phyloP scores from a whole-genome alignment of 2,888 invertebrate genomes.

The Calephelis perditalis region DNA sequence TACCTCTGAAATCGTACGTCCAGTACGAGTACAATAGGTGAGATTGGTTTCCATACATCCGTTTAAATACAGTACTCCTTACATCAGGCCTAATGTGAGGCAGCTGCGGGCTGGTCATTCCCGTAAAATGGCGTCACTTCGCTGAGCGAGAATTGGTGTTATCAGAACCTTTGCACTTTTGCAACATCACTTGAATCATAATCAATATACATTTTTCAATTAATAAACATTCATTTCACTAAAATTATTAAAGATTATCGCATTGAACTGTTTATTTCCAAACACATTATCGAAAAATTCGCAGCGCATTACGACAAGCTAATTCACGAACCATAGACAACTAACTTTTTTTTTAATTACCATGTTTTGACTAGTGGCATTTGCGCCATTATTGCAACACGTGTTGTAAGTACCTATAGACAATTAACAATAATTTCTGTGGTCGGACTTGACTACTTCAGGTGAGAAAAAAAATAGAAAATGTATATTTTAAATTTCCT shows the following conservation, averaged over 20 bases:
- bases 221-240: slow-evolving; percentile 42
- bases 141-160: slow-evolving; percentile 69
- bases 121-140: slow-evolving; percentile 79
- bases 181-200: slow-evolving; percentile 48
- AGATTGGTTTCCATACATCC: slow-evolving; percentile 73
- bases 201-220: slow-evolving; percentile 51
- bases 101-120: slow-evolving; percentile 78
- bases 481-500: too few relatives aligned
- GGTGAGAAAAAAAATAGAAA: too few relatives aligned
- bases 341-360: slow-evolving; percentile 40
- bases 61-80: slow-evolving; percentile 66
- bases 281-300: slow-evolving; percentile 63
- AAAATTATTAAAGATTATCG: slow-evolving; percentile 47
- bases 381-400: slow-evolving; percentile 36
- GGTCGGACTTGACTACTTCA: too few relatives aligned
- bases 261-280: slow-evolving; percentile 68
- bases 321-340: slow-evolving; percentile 68
- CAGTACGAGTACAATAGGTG: slow-evolving; percentile 72
- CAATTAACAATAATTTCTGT: slow-evolving; percentile 16
- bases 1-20: slow-evolving; percentile 76
- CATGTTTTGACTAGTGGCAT: slow-evolving; percentile 37
- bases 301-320: slow-evolving; percentile 69
- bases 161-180: slow-evolving; percentile 56
- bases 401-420: slow-evolving; percentile 46
- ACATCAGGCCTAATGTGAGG: slow-evolving; percentile 72